These are phyloP conservation scores for Lepetodrilus schrolli DNA, from an alignment of 2,888 invertebrate species.

Conservation along the genomic window DNA sequence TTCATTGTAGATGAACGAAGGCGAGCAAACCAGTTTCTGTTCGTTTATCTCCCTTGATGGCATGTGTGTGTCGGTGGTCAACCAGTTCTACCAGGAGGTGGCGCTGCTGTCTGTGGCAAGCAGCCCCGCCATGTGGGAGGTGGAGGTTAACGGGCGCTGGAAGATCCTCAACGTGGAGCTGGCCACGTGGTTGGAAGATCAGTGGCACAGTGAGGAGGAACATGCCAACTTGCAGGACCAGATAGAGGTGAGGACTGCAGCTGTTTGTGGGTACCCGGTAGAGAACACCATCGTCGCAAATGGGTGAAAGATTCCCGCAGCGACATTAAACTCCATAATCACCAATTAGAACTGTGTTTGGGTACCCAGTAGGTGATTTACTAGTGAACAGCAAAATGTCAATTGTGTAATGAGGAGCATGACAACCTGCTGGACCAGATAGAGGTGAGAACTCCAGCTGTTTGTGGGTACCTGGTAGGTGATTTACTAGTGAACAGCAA, in stretches of 20 bases:
- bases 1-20: slow-evolving; percentile 69
- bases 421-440: no score
- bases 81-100: slow-evolving; percentile 78
- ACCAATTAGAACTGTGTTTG: no score
- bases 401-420: no score
- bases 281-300: no score
- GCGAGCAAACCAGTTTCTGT: slow-evolving; percentile 83
- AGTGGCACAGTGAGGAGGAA: slow-evolving; percentile 82
- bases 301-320: no score
- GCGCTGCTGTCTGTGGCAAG: slow-evolving; percentile 82
- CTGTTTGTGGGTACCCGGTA: no score
- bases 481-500: no score
- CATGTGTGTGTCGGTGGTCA: slow-evolving; percentile 80
- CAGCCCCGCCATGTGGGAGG: slow-evolving; percentile 86
- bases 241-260: slow-evolving; percentile 80
- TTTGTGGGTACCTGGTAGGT: no score
- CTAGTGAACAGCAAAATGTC: no score
- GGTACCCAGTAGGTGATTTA: no score
- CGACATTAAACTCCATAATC: no score
- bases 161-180: slow-evolving; percentile 85
- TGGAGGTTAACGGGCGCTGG: slow-evolving; percentile 87
- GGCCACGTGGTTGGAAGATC: slow-evolving; percentile 88
- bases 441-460: no score
- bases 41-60: slow-evolving; percentile 83
- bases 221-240: slow-evolving; percentile 86